Evolutionary conservation across 2,113 vertebrate species (phyloP), one percentile per base, ranked within the genome.

Genomic region (Sturnus vulgaris): DNA sequence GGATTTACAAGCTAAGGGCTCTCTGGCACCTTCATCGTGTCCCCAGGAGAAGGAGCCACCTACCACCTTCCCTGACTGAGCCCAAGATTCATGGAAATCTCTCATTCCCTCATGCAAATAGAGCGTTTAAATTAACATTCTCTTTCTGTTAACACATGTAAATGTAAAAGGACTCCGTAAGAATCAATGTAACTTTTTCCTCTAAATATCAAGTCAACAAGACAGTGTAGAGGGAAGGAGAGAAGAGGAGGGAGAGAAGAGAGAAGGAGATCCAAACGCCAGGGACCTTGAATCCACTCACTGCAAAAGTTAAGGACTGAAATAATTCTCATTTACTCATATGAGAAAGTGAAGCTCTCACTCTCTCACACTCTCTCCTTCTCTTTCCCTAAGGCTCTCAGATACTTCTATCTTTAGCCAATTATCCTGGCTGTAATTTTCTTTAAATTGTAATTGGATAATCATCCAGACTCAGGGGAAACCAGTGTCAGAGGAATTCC

Each of bases 401-500:
- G 56, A 94, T 77, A 39, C 33, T 71, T 89, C 87, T 91, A 79
- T 82, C 92, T 94, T 96, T 71, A 96, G 89, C 52, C 69, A 92
- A 72, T 79, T 94, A 94, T 57, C 70, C 78, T 75, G 35, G 35
- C 60, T 79, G 84, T 71, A 85, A 87, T 94, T 96, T 95, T 90
- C 81, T 96, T 95, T 20, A 82, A 75, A 89, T 33, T 95, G 80
- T 86, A 95, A 88, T 50, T 89, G 87, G 70, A 85, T 94, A 96
- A 94, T 82, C 56, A 92, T 30, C 56, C 14, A 70, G 80, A 63
- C 77, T 73, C 44, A 2, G 31, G 53, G 69, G 80, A 91, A 90
- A 68, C 92, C 61, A 66, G 44, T 95, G 64, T 92, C 90, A 94
- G 61, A 91, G 77, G 84, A 91, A 92, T 87, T 91, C 90, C 84